Base-by-base conservation (phyloP, 2,888 invertebrate genomes). In the Lasius fuliginosus region DNA sequence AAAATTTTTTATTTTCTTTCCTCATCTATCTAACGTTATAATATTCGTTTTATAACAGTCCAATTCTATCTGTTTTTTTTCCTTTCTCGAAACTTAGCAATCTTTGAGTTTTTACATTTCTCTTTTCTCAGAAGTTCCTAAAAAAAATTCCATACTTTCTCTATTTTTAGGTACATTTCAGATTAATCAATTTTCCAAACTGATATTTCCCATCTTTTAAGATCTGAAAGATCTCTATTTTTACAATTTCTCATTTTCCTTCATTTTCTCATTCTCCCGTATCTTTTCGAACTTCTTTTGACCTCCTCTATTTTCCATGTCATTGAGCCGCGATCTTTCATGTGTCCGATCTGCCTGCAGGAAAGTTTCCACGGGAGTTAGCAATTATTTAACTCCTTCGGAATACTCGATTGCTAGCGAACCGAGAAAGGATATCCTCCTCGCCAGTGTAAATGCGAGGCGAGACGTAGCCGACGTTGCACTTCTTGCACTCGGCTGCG, bases 301-400 rank as follows among this genome's bases (percentile, higher is more conserved):
- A 81, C 62, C 79, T 73, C 36, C 73, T 36, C 73, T 23, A 71
- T 81, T 81, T 81, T 81, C 79, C 73, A 71, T 81, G 79, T 81
- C 79, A 71, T 81, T 73, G 79, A 81, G 71, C 46, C 73, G 27
- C 71, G 79, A 81, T 81, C 79, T 71, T 46, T 81, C 79, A 81
- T 60, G 42, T 46, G 71, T 46, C 58, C 33, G 73, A 60, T 71
- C 79, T 60, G 60, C 60, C 71, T 60, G 60, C 9, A 62, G 60
- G 71, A 33, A 81, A 81, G 73, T 81, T 81, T 81, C 73, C 79
- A 49, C 60, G 46, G 79, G 79, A 81, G 73, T 81, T 81, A 62
- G 73, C 79, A 81, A 81, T 81, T 81, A 81, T 81, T 81, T 81
- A 81, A 81, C 79, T 71, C 79, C 71, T 60, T 46, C 71, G 73